Percentiles rank a stretch among this genome's conserved stretches.
Conservation (phyloP, 1,140 invertebrate genomes). For the Dendrolimus kikuchii region DNA sequence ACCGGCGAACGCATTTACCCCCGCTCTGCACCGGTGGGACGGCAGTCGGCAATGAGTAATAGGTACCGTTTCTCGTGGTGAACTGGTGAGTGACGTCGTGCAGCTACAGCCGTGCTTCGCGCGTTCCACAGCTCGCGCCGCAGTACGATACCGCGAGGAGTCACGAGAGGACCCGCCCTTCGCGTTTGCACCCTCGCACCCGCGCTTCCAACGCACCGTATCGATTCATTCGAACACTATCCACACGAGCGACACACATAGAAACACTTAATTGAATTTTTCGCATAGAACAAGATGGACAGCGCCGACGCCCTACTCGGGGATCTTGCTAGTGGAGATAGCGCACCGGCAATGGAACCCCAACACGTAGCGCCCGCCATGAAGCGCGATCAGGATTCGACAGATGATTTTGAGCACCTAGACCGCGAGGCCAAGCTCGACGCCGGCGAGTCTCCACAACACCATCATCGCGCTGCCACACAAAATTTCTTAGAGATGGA, state of each 20-base stretch:
- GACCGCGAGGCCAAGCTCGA: conserved; percentile 65
- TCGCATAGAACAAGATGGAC: conserved; percentile 34
- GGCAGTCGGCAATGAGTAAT: conserved; percentile 54
- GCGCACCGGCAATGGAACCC: conserved; percentile 19
- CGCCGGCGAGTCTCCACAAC: conserved; percentile 37
- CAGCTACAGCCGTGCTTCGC: conserved; percentile 33
- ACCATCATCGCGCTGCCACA: conserved; percentile 47
- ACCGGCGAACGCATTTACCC: conserved; percentile 11
- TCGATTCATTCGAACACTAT: conserved; percentile 22
- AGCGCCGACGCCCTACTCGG: conserved; percentile 44
- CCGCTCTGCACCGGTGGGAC: conserved; percentile 30
- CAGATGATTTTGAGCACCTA: conserved; percentile 82
- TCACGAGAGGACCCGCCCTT: conserved; percentile 42
- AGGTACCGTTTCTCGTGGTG: conserved; percentile 56
- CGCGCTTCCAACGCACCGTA: conserved; percentile 44
- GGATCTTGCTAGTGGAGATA: conserved; percentile 47
- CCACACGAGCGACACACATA: too few relatives aligned
- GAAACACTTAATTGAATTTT: conserved; percentile 10
- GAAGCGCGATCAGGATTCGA: conserved; percentile 77
- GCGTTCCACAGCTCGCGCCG: conserved; percentile 25
- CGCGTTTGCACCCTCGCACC: conserved; percentile 24
- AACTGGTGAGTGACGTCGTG: conserved; percentile 65
- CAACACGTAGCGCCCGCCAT: conserved; percentile 34
- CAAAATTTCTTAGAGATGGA: conserved; percentile 73
- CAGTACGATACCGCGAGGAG: conserved; percentile 48